Conservation (phyloP, 2,797 vertebrate genomes). For the Mormyrops boulengeri region DNA sequence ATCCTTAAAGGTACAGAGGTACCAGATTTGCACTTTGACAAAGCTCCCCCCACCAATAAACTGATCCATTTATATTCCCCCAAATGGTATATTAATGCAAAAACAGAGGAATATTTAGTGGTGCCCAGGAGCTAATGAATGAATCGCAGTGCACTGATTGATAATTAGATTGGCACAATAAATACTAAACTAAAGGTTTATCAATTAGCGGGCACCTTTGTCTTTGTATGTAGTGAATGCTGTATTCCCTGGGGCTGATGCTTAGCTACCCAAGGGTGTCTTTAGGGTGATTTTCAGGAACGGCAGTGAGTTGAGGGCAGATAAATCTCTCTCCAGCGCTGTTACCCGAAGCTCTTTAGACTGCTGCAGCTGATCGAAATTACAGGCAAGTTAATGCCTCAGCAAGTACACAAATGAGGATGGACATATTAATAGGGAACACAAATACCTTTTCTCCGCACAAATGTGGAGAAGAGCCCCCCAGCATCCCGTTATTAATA, state of each 20-base stretch:
- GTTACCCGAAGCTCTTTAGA: slow-evolving; percentile 50
- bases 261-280: slow-evolving; percentile 47
- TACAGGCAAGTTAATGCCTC: slow-evolving; percentile 56
- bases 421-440: slow-evolving; percentile 39
- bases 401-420: slow-evolving; percentile 42
- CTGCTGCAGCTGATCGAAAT: slow-evolving; percentile 47
- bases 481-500: slow-evolving; percentile 50
- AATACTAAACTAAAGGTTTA: slow-evolving; percentile 72
- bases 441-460: slow-evolving; percentile 41
- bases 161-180: slow-evolving; percentile 72
- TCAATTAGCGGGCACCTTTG: slow-evolving; percentile 67
- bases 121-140: slow-evolving; percentile 74
- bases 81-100: slow-evolving; percentile 70
- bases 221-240: slow-evolving; percentile 66
- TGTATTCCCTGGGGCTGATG: slow-evolving; percentile 55
- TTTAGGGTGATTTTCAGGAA: slow-evolving; percentile 53
- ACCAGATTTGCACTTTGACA: slow-evolving; percentile 67
- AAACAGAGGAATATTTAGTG: slow-evolving; percentile 70
- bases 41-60: slow-evolving; percentile 63
- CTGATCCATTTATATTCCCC: slow-evolving; percentile 66
- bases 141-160: slow-evolving; percentile 70
- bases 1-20: slow-evolving; percentile 73
- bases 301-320: slow-evolving; percentile 44
- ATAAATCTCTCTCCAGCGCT: slow-evolving; percentile 57
- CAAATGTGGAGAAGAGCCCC: slow-evolving; percentile 52